Conservation (phyloP, 2,797 vertebrate genomes). For the Gastrophryne carolinensis region DNA sequence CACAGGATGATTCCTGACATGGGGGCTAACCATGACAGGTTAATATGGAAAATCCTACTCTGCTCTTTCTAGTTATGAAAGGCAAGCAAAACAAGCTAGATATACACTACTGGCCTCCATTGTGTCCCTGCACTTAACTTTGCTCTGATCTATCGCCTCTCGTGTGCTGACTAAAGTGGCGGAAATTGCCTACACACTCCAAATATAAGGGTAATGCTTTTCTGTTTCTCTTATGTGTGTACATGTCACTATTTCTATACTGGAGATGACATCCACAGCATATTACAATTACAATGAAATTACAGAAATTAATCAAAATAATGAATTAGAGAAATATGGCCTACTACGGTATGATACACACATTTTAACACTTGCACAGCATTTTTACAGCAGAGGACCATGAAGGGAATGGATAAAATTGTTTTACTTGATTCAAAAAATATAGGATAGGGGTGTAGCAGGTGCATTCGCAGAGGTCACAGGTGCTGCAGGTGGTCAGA, state of each 20-base stretch:
- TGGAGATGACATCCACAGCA: neutral
- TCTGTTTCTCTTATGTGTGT: constrained; percentile 1
- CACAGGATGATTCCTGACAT: neutral
- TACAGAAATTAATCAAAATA: too few species aligned
- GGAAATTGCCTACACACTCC: neutral
- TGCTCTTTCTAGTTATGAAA: neutral
- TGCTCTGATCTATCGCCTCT: neutral
- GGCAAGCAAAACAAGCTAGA: neutral
- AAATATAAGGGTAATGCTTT: neutral
- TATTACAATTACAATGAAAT: neutral
- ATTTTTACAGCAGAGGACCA: too few species aligned
- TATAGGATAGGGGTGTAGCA: too few species aligned
- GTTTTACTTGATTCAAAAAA: too few species aligned
- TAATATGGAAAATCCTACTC: neutral
- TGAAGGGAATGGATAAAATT: too few species aligned
- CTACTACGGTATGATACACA: neutral
- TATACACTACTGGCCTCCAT: neutral
- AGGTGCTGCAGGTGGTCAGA: too few species aligned
- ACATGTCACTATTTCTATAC: neutral
- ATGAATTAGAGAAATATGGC: neutral
- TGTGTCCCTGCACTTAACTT: neutral
- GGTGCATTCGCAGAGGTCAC: too few species aligned
- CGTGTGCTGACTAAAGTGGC: neutral
- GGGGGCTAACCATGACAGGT: neutral
- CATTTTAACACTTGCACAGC: neutral